Conservation (phyloP, 2,113 vertebrate genomes). For the Megaceryle torquata region DNA sequence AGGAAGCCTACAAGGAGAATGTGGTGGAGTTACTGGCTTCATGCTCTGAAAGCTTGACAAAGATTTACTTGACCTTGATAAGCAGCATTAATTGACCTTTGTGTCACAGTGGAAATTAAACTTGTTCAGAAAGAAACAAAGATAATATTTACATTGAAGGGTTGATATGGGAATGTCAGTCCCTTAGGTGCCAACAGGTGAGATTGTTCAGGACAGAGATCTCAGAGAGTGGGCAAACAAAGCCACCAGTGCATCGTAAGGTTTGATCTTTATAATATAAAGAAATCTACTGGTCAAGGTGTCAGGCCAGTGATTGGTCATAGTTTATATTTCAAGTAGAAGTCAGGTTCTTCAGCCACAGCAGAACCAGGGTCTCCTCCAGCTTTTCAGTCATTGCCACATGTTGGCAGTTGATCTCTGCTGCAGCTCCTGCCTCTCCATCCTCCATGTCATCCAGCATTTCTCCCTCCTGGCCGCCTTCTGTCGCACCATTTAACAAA, state of each 20-base stretch:
- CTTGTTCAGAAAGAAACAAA: neutral
- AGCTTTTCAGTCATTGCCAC: neutral
- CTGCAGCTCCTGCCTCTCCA: neutral
- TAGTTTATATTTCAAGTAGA: neutral
- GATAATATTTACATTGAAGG: neutral
- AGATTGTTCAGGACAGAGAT: neutral
- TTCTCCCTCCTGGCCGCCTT: neutral
- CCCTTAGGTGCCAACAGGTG: neutral
- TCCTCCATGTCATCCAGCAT: accelerated
- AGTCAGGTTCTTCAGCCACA: neutral
- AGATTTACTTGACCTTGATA: neutral
- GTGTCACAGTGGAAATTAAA: neutral
- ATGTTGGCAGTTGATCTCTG: neutral
- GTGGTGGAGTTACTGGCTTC: neutral
- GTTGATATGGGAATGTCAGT: neutral
- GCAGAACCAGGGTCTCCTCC: neutral
- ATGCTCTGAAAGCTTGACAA: neutral
- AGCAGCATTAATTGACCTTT: neutral
- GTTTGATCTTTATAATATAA: neutral
- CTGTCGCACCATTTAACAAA: neutral
- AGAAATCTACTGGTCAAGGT: neutral
- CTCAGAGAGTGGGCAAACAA: neutral
- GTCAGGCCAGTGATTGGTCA: neutral
- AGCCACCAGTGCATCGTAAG: neutral
- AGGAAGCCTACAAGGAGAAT: neutral